A percentile compares a stretch with the other conserved stretches of the same genome.
These are phyloP conservation scores for Pollenia angustigena DNA, from an alignment of 2,888 invertebrate genomes.

Conservation along the genomic window DNA sequence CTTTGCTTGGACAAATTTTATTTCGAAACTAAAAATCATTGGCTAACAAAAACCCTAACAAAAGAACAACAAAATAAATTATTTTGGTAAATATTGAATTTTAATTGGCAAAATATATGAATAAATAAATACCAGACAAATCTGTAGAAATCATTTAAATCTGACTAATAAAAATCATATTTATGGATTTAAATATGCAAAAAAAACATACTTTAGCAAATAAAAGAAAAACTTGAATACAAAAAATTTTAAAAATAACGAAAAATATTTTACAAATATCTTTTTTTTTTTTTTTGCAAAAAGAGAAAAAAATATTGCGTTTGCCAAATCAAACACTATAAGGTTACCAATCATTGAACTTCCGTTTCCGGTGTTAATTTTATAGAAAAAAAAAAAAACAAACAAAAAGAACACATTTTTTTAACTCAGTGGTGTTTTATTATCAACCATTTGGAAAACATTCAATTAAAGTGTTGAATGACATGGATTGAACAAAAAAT, in stretches of 20 bases:
- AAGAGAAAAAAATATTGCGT: background rate
- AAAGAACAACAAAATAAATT: constrained; percentile 29
- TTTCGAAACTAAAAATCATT: background rate
- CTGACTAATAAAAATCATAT: constrained; percentile 1
- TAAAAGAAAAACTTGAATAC: background rate
- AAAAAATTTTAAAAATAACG: background rate
- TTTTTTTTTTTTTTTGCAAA: too few species aligned
- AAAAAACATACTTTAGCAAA: background rate
- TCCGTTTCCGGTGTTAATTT: constrained; percentile 55
- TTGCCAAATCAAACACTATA: constrained; percentile 15
- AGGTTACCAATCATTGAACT: constrained; percentile 27
- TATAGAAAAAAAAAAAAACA: constrained; percentile 6
- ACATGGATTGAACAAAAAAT: constrained; percentile 6
- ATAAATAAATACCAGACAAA: constrained; percentile 44
- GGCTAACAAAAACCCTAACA: background rate
- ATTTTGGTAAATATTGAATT: constrained; percentile 52
- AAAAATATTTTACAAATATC: too few species aligned
- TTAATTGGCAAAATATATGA: constrained; percentile 50
- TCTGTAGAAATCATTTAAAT: constrained; percentile 39
- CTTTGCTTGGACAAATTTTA: background rate
- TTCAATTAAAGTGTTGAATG: constrained; percentile 42
- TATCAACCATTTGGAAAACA: constrained; percentile 12
- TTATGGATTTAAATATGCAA: background rate
- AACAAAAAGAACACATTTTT: background rate
- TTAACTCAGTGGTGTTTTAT: background rate